Evolutionary conservation across 2,888 invertebrate genomes (phyloP), one percentile per base, ranked within the genome.

Genomic region (Onchidella celtica): DNA sequence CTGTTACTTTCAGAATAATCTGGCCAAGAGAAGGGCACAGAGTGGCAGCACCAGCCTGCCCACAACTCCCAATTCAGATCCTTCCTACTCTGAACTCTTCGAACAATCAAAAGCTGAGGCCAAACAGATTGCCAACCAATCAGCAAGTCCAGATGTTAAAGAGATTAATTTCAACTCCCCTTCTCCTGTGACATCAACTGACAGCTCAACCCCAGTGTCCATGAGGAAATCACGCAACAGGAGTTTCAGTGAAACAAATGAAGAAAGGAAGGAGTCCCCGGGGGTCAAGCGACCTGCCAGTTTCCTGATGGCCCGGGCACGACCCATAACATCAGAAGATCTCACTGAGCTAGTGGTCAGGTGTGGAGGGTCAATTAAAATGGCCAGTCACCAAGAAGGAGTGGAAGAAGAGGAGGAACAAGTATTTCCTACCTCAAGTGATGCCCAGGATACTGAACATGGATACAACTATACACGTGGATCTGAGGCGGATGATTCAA

Each of bases 301-400:
- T 82, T 91, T 91, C 83, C 86, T 89, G 21, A 82, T 86, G 27
- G 91, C 91, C 4, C 81, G 85, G 38, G 57, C 88, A 57, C 84
- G 89, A 59, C 90, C 89, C 14, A 83, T 91, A 32, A 81, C 84
- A 29, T 88, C 90, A 32, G 85, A 85, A 73, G 85, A 86, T 47
- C 27, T 83, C 21, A 85, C 79, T 70, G 75, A 83, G 24, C 32
- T 79, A 17, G 32, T 79, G 63, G 65, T 47, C 24, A 36, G 65
- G 11, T 79, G 79, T 63, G 72, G 79, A 27, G 69, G 72, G 0
- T 2, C 70, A 29, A 55, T 9, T 11, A 72, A 72, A 34, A 72
- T 72, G 47, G 40, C 24, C 9, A 32, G 4, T 63, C 34, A 68
- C 27, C 59, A 57, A 65, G 36, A 36, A 40, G 36, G 57, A 40